phyloP scores from a whole-genome alignment of 1,140 invertebrate genomes.

The Aphidius gifuensis region DNA sequence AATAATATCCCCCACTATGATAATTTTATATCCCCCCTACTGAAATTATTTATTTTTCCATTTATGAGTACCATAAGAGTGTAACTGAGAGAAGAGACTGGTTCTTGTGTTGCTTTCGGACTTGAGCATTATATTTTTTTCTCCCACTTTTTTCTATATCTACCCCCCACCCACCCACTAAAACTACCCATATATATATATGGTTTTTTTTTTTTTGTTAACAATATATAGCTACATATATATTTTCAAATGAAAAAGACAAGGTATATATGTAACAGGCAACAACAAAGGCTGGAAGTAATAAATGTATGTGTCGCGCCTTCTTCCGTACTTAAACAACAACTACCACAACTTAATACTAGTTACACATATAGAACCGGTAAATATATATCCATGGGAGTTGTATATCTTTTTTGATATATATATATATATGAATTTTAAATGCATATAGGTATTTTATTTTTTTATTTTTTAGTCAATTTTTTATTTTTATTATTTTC shows the following conservation, averaged over 20 bases:
- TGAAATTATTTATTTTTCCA: not conserved
- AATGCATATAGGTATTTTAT: too few species aligned
- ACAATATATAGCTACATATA: too few species aligned
- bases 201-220: too few species aligned
- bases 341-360: too few species aligned
- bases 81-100: slow-evolving; percentile 5
- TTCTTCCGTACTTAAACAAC: not conserved
- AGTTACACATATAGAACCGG: slow-evolving; percentile 5
- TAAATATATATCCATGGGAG: slow-evolving; percentile 12
- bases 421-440: too few species aligned
- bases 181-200: too few species aligned
- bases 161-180: too few species aligned
- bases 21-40: slow-evolving; percentile 13
- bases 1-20: slow-evolving; percentile 5
- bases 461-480: too few species aligned
- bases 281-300: slow-evolving; percentile 8
- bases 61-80: slow-evolving; percentile 1
- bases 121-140: slow-evolving; percentile 8
- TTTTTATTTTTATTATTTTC: too few species aligned
- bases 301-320: slow-evolving; percentile 3
- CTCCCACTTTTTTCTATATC: not conserved
- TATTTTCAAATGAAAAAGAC: too few species aligned
- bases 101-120: slow-evolving; percentile 8
- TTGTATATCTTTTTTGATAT: too few species aligned
- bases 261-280: not conserved